Percentiles rank a stretch among this genome's conserved stretches.
These are phyloP conservation scores for Athrips mouffetella DNA, from an alignment of 2,888 invertebrate genomes.

Conservation along the genomic window DNA sequence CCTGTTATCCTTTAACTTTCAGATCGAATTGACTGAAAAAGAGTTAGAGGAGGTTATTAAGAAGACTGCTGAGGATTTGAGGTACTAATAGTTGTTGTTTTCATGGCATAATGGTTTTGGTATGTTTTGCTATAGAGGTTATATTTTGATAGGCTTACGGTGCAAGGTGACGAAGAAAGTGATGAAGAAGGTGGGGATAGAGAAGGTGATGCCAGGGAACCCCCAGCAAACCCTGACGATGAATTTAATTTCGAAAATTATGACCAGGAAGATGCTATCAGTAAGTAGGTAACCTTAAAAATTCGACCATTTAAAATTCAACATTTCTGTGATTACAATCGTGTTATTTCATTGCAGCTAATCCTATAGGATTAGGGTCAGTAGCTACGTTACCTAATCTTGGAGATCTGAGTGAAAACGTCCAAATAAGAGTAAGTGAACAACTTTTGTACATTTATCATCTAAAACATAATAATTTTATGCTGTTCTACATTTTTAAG, in stretches of 20 bases:
- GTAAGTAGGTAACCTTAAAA: neutral
- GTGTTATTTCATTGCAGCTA: constrained; percentile 40
- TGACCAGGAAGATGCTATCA: constrained; percentile 81
- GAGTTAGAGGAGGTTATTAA: constrained; percentile 87
- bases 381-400: constrained; percentile 76
- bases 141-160: constrained; percentile 45
- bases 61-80: constrained; percentile 82
- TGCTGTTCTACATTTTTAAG: neutral
- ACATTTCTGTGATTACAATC: too few relatives aligned
- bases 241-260: constrained; percentile 87
- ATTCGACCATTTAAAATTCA: neutral
- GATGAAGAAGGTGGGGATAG: constrained; percentile 56
- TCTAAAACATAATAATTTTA: neutral
- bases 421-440: constrained; percentile 66
- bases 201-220: constrained; percentile 36
- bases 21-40: constrained; percentile 86
- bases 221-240: constrained; percentile 74
- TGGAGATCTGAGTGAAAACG: constrained; percentile 69
- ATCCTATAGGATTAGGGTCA: constrained; percentile 76
- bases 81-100: constrained; percentile 57
- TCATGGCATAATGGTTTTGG: constrained; percentile 9
- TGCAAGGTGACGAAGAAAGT: constrained; percentile 64
- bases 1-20: constrained; percentile 28
- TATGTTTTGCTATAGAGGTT: constrained; percentile 1
- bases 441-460: constrained; percentile 39